Conservation (phyloP, 2,888 invertebrate species). For the Azorinus chamasolen region DNA sequence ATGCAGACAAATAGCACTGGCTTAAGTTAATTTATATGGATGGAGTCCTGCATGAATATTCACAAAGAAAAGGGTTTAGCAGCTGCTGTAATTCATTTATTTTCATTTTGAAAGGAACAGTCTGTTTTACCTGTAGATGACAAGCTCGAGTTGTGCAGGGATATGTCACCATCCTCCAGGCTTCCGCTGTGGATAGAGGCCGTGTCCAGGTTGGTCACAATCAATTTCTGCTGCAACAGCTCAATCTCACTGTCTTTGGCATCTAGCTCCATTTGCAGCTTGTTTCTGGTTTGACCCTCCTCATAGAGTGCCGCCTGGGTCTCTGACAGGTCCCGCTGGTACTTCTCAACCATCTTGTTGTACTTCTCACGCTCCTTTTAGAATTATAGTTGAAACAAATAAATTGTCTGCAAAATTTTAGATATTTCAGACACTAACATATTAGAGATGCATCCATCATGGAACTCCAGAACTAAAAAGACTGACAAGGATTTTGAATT, state of each 20-base stretch:
- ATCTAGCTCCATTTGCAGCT: conserved; percentile 98
- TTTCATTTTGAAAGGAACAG: no score
- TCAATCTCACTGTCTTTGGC: conserved; percentile 99
- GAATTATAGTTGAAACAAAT: neutral
- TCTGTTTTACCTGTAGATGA: conserved; percentile 42
- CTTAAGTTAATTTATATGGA: no score
- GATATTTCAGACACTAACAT: no score
- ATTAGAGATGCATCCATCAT: no score
- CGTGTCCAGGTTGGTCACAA: conserved; percentile 93
- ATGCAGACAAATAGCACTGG: no score
- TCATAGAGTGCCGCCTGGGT: conserved; percentile 93
- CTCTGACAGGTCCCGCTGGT: conserved; percentile 95
- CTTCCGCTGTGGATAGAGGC: conserved; percentile 95
- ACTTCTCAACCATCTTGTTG: conserved; percentile 93
- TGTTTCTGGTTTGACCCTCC: conserved; percentile 88
- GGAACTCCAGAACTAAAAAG: no score
- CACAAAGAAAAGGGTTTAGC: no score
- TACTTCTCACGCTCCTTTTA: conserved; percentile 95
- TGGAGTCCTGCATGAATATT: no score
- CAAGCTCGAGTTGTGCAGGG: conserved; percentile 64
- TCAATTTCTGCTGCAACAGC: conserved; percentile 93
- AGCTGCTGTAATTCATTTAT: no score
- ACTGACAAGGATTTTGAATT: no score
- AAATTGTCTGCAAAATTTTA: no score
- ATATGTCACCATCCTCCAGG: conserved; percentile 63